Evolutionary conservation across 1,140 invertebrate species (phyloP), one percentile per base, ranked within the genome.

Genomic region (Leptestheria dahalacensis): DNA sequence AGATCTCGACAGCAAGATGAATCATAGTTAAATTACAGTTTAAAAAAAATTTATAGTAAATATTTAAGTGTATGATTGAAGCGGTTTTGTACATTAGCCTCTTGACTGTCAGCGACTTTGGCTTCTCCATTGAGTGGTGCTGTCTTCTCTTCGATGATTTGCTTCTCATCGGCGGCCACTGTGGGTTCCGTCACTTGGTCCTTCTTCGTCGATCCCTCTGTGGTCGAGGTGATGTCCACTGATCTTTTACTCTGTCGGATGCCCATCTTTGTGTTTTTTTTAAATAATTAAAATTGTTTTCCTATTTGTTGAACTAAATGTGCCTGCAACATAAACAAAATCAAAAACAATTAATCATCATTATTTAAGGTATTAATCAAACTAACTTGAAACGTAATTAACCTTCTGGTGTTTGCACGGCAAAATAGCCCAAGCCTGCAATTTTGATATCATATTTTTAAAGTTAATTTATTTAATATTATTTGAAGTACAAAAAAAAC

Each of bases 191-290:
- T 59, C n/a, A 48, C 64, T 25, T 33, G 47, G 18, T 65, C 64
- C 54, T 64, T 65, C 0, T 41, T 15, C 33, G 6, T 41, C 33
- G 33, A 9, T 15, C 6, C 15, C 33, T 6, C 33, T 41, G 64
- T 62, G 20, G 62, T 61, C 33, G 62, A 51, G 12, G 65, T 62
- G 52, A 66, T 66, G 59, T 66, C 65, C 23, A 66, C 65, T 10
- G 65, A 66, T 18, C 64, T 53, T 41, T 66, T 66, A 54, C 65
- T 66, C 54, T 66, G 64, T 26, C 59, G 57, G 55, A 60, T 61
- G 52, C 65, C 65, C 65, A 66, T 66, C 15, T 15, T 15, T n/a
- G n/a, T n/a, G n/a, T n/a, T n/a, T n/a, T n/a, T 24, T n/a, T n/a
- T n/a, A n/a, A n/a, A n/a, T n/a, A n/a, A n/a, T n/a, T n/a, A n/a